Evolutionary conservation across 2,113 vertebrate species (phyloP), one percentile per base, ranked within the genome.

Genomic region (Apteryx mantelli): DNA sequence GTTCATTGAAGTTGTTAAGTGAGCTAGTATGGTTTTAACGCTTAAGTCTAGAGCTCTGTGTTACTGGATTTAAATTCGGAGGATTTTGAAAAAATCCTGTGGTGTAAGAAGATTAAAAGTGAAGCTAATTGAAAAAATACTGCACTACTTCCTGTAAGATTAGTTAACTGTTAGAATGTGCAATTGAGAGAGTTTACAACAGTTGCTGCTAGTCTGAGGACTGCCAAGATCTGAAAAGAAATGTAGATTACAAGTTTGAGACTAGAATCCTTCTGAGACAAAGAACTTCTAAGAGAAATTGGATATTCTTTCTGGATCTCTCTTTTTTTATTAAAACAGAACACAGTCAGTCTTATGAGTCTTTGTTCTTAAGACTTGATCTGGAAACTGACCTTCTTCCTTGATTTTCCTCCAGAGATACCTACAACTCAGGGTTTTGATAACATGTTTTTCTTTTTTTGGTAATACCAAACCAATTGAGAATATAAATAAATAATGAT

Each of bases 61-160:
- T 87, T 96, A 86, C 22, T 92, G 46, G 88, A 91, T 93, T 96
- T 95, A 78, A 93, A 89, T 92, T 91, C 13, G 1, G 5, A 18
- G 74, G 90, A 94, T 95, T 96, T 92, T 24, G 38, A n/a, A 80
- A 84, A 92, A 90, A 52, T 92, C 58, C 77, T 1, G 5, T 50
- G 28, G 86, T 60, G 30, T 96, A 97, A 97, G 91, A 95, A 91
- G 96, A 97, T 95, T 96, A 97, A 55, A 93, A 91, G 63, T 82
- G 70, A 90, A 86, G 79, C 68, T 88, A 95, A 96, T 96, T 89
- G 89, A 94, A 95, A 92, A 86, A 30, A 14, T 7, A 18, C 42
- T 0, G 3, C 93, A 76, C 0, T 63, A 66, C 58, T 94, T 97
- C 55, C 48, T 89, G 42, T 71, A 75, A 85, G 86, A 83, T 81